A percentile compares a stretch with the other conserved stretches of the same genome.
Conservation (phyloP, 2,797 vertebrate species). For the Poeciliopsis paucimaculata region DNA sequence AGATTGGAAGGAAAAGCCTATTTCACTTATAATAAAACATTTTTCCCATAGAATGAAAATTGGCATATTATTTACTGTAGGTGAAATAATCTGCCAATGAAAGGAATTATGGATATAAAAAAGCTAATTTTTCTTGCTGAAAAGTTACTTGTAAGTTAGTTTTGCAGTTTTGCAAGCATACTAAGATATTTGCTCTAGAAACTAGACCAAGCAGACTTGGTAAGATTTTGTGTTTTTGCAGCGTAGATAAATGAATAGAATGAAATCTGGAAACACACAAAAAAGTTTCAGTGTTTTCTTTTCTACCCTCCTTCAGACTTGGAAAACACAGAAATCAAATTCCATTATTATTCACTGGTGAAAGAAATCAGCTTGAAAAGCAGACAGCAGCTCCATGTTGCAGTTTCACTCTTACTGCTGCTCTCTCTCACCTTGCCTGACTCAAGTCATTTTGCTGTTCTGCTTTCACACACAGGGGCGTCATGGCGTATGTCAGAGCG, state of each 20-base stretch:
- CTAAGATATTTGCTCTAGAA: too few species aligned
- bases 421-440: constrained; percentile 18
- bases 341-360: neutral
- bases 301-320: neutral
- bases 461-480: constrained; percentile 49
- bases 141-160: too few species aligned
- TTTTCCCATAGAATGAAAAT: too few species aligned
- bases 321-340: neutral
- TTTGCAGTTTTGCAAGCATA: too few species aligned
- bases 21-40: too few species aligned
- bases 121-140: too few species aligned
- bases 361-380: constrained; percentile 27
- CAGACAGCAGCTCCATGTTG: constrained; percentile 9
- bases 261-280: neutral
- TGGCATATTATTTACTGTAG: too few species aligned
- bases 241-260: neutral
- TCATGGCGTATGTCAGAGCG: constrained; percentile 44
- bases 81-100: too few species aligned
- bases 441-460: constrained; percentile 20
- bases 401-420: constrained; percentile 21
- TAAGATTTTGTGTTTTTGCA: too few species aligned
- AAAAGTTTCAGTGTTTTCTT: neutral
- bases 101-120: too few species aligned
- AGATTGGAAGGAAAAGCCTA: neutral
- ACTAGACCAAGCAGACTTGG: too few species aligned